A percentile compares a stretch with the other conserved stretches of the same genome.
These are phyloP conservation scores for Hirundo rustica DNA, from an alignment of 2,797 vertebrate genomes.

Conservation along the genomic window DNA sequence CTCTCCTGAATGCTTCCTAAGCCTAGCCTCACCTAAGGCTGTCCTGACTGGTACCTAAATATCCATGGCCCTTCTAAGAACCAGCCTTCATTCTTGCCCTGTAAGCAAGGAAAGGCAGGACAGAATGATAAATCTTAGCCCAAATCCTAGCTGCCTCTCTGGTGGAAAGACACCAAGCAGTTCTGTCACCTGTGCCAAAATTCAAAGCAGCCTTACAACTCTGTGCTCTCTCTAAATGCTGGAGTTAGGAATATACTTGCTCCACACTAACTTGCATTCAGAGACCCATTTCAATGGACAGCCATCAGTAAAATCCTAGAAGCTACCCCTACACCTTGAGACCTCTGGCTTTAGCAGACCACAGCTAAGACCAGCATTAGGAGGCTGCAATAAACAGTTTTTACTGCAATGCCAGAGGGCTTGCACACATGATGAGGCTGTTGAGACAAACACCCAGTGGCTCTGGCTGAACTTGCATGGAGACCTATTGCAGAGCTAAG, in stretches of 20 bases:
- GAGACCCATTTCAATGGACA: not conserved
- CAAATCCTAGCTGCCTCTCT: not conserved
- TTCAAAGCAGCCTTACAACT: not conserved
- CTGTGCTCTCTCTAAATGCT: not conserved
- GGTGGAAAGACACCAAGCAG: not conserved
- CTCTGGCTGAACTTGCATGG: not conserved
- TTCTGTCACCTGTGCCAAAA: not conserved
- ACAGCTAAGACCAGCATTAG: not conserved
- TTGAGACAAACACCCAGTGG: not conserved
- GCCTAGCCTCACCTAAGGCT: not conserved
- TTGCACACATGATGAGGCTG: not conserved
- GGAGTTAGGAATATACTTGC: not conserved
- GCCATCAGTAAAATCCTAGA: not conserved
- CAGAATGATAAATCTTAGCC: not conserved
- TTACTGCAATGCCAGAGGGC: not conserved
- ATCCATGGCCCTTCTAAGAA: not conserved
- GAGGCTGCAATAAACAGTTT: not conserved
- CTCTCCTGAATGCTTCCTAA: not conserved
- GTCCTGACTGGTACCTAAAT: not conserved
- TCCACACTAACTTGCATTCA: not conserved
- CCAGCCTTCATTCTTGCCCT: not conserved
- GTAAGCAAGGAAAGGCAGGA: not conserved
- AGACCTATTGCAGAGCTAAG: not conserved
- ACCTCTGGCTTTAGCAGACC: not conserved
- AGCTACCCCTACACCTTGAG: not conserved